A percentile compares a stretch with the other conserved stretches of the same genome.
phyloP scores from a whole-genome alignment of 2,113 vertebrate species.

The Psilopogon haemacephalus region DNA sequence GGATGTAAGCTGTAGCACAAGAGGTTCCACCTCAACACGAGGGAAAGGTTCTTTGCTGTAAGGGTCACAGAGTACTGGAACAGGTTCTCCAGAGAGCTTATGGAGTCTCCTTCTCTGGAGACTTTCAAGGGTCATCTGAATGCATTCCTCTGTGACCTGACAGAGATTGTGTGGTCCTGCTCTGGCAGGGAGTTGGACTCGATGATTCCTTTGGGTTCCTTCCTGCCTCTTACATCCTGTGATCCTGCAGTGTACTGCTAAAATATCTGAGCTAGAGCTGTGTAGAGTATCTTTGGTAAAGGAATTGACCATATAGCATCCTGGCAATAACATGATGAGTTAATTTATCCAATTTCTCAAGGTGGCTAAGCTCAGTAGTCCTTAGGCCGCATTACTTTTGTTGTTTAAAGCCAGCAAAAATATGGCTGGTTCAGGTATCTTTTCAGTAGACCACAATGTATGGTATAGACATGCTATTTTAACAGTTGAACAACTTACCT shows the following conservation, averaged over 20 bases:
- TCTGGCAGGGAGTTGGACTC: too few species aligned
- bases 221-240: too few species aligned
- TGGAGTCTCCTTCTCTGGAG: too few species aligned
- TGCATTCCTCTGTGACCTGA: too few species aligned
- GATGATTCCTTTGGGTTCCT: too few species aligned
- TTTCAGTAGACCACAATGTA: background rate
- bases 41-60: too few species aligned
- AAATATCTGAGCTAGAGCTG: background rate
- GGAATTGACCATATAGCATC: background rate
- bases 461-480: background rate
- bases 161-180: too few species aligned
- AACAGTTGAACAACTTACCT: background rate
- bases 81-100: too few species aligned
- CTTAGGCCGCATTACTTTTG: background rate
- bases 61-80: too few species aligned
- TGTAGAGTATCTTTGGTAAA: background rate
- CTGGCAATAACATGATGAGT: background rate
- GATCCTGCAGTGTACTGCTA: background rate
- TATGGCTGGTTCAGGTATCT: background rate
- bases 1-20: too few species aligned
- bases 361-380: background rate
- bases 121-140: too few species aligned
- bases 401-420: background rate
- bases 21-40: too few species aligned
- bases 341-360: background rate